phyloP scores from a whole-genome alignment of 1,140 invertebrate species.

The Lamellibrachia luymesi region DNA sequence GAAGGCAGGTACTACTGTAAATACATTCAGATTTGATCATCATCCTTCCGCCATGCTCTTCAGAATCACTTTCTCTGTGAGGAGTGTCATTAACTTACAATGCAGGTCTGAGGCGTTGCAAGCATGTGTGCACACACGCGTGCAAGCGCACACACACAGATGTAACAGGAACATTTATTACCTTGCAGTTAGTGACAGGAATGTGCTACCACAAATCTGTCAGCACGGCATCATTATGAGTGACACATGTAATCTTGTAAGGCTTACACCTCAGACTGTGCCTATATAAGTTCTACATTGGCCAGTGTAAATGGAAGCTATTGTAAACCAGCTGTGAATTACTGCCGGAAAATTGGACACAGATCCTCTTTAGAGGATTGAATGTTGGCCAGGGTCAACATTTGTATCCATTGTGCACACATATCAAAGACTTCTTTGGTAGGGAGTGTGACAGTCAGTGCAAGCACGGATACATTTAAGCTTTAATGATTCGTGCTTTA shows the following conservation, averaged over 20 bases:
- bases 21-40: neutral
- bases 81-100: too few species aligned
- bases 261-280: neutral
- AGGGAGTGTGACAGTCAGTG: neutral
- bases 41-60: neutral
- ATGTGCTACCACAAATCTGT: neutral
- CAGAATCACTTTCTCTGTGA: too few species aligned
- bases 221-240: neutral
- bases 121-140: too few species aligned
- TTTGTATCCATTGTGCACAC: neutral
- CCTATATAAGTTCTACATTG: neutral
- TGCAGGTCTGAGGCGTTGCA: too few species aligned
- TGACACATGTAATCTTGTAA: neutral
- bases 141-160: too few species aligned
- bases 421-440: neutral
- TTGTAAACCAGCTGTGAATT: neutral
- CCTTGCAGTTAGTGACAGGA: neutral
- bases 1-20: neutral
- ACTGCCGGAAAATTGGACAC: neutral
- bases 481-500: neutral
- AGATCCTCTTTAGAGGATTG: neutral
- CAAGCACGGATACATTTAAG: neutral
- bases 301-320: neutral
- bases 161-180: neutral
- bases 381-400: neutral